Conservation (phyloP, 2,888 invertebrate species). For the Drosophila aldrichi region DNA sequence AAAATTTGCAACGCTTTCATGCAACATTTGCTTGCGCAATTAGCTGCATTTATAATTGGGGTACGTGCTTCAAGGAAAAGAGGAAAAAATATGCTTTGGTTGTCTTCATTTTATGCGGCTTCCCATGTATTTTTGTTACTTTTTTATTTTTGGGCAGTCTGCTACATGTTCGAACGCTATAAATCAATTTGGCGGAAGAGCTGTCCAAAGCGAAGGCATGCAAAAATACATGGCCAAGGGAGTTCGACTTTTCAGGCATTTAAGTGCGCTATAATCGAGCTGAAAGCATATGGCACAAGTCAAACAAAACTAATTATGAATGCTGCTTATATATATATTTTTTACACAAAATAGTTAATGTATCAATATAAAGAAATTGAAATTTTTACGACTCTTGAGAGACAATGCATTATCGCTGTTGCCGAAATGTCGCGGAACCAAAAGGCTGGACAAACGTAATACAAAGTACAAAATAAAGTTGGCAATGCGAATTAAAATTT, state of each 20-base stretch:
- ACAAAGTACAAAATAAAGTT: constrained; percentile 26
- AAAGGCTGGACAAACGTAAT: constrained; percentile 17
- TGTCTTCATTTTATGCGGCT: constrained; percentile 12
- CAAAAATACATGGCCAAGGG: constrained; percentile 31
- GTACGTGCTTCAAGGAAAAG: constrained; percentile 55
- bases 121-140: not conserved
- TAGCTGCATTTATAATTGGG: constrained; percentile 77
- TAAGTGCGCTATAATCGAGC: constrained; percentile 29
- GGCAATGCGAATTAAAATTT: constrained; percentile 76
- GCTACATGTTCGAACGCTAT: constrained; percentile 74
- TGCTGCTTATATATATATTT: not conserved
- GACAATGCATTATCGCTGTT: constrained; percentile 8
- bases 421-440: constrained; percentile 7
- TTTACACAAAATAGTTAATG: not conserved
- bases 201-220: constrained; percentile 49
- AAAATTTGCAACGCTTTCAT: constrained; percentile 71
- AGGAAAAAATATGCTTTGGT: constrained; percentile 6
- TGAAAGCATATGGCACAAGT: no score
- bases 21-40: constrained; percentile 68
- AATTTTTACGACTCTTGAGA: not conserved
- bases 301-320: not conserved
- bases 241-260: constrained; percentile 4
- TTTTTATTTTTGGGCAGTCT: constrained; percentile 36
- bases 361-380: no score
- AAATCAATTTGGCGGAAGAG: constrained; percentile 70